Evolutionary conservation across 2,888 invertebrate species (phyloP).

Genomic region (Campoletis raptor): DNA sequence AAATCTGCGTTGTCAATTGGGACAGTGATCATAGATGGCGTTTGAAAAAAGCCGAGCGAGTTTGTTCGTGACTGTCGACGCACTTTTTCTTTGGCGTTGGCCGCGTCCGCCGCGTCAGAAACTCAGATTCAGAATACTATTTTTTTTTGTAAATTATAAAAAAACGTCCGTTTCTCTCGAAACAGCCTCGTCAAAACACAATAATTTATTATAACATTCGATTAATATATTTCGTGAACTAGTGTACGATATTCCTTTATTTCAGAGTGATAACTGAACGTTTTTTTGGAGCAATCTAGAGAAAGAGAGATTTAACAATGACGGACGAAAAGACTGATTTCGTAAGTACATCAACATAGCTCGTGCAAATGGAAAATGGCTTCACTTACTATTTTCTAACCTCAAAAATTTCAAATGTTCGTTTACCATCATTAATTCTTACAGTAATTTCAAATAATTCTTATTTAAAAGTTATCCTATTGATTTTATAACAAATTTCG

Average conservation of each 20-base stretch:
- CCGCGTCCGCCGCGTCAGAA: constrained; percentile 53
- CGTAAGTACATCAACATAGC: constrained; percentile 71
- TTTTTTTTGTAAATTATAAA: constrained; percentile 49
- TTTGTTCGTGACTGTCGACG: neutral
- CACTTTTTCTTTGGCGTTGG: neutral
- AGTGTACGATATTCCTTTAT: constrained; percentile 57
- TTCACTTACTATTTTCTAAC: constrained; percentile 34
- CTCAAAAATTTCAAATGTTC: constrained; percentile 1
- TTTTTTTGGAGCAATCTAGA: constrained; percentile 48
- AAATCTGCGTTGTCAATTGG: neutral
- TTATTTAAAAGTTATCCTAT: neutral
- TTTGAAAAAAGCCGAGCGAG: neutral
- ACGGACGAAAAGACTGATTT: constrained; percentile 78
- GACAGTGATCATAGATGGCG: neutral
- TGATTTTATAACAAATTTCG: neutral
- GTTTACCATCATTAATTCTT: neutral
- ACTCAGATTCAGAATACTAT: no score
- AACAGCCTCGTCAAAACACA: constrained; percentile 28
- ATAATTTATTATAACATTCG: constrained; percentile 22
- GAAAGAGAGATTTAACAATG: constrained; percentile 68
- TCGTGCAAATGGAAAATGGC: constrained; percentile 47
- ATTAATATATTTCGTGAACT: constrained; percentile 13
- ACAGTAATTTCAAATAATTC: neutral
- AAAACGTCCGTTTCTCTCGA: constrained; percentile 34
- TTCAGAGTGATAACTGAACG: constrained; percentile 49